These are phyloP conservation scores for Uloborus diversus DNA, from an alignment of 1,140 invertebrate genomes.

Conservation along the genomic window DNA sequence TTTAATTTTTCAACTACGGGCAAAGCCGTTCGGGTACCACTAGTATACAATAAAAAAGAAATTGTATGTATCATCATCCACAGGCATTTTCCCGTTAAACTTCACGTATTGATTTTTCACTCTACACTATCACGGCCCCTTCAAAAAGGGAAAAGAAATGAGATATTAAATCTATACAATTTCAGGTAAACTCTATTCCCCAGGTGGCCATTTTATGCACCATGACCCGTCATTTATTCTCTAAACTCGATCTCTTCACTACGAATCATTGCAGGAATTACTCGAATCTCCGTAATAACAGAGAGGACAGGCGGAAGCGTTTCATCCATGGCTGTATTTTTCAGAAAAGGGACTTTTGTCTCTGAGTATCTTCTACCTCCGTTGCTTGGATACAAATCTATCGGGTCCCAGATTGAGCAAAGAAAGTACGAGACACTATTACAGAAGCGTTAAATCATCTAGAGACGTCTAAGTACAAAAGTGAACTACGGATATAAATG, in stretches of 20 bases:
- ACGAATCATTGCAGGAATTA: constrained; percentile 23
- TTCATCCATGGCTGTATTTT: neutral
- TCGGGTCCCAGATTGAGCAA: neutral
- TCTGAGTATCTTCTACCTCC: constrained; percentile 9
- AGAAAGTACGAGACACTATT: neutral
- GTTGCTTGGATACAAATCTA: constrained; percentile 25
- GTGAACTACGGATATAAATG: no score
- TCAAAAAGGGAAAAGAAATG: no score
- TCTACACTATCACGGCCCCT: no score
- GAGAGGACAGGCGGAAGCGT: constrained; percentile 8
- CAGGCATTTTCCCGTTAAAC: no score
- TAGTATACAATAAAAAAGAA: no score
- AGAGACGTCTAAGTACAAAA: neutral
- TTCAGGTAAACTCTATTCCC: no score
- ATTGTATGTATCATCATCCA: no score
- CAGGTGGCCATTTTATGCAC: no score
- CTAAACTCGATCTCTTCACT: neutral
- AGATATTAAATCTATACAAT: no score
- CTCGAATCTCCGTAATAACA: constrained; percentile 5
- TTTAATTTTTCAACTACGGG: no score
- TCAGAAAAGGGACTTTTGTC: neutral
- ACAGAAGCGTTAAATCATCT: neutral
- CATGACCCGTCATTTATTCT: constrained; percentile 24
- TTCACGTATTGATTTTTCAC: no score
- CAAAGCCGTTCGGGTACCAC: no score